These are phyloP conservation scores for Zaprionus capensis DNA, from an alignment of 1,140 invertebrate species.

Conservation along the genomic window DNA sequence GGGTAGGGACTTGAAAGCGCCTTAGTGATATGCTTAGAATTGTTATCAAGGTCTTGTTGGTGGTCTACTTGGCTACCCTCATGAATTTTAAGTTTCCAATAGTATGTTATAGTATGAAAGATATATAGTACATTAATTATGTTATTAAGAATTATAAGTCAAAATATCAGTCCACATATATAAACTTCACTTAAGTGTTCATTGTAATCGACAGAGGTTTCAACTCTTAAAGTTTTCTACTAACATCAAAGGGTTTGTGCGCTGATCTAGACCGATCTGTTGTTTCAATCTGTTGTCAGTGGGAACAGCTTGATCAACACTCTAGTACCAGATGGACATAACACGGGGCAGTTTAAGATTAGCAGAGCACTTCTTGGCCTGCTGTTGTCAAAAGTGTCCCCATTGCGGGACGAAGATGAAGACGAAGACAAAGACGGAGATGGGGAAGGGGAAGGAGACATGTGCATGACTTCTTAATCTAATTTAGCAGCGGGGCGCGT, in stretches of 20 bases:
- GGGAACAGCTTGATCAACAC: background rate
- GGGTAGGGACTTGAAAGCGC: background rate
- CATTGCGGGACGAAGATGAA: slow-evolving; percentile 31
- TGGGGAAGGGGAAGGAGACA: slow-evolving; percentile 37
- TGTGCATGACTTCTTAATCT: slow-evolving; percentile 80
- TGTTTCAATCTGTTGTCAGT: slow-evolving; percentile 8
- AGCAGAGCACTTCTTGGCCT: background rate
- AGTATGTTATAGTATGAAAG: no score
- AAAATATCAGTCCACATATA: no score
- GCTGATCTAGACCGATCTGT: background rate
- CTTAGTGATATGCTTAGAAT: background rate
- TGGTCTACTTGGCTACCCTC: no score
- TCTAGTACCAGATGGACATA: slow-evolving; percentile 6
- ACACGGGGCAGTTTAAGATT: slow-evolving; percentile 8
- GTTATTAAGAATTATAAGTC: no score
- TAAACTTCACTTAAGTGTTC: no score
- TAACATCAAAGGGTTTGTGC: background rate
- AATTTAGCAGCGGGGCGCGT: slow-evolving; percentile 63
- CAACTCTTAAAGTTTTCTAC: background rate
- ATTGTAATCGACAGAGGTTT: no score
- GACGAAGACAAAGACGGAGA: slow-evolving; percentile 23
- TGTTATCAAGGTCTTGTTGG: no score
- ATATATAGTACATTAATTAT: no score
- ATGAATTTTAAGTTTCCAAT: no score
- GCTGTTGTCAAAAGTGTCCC: slow-evolving; percentile 32